Evolutionary conservation across 2,113 vertebrate species (phyloP).

Genomic region (Ondatra zibethicus): DNA sequence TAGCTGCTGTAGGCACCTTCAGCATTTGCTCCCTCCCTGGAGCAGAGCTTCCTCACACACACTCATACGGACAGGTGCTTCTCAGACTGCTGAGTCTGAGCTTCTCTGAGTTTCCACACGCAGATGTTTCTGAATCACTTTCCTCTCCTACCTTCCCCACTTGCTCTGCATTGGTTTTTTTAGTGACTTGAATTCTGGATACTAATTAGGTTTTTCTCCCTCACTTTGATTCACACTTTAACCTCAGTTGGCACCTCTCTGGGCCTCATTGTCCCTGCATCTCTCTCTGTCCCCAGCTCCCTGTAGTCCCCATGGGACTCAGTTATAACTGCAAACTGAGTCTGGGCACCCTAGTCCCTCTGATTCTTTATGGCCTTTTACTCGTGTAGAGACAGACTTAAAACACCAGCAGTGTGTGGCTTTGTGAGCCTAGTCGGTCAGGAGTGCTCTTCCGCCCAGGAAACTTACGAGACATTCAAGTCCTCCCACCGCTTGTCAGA

Average conservation of each 20-base stretch:
- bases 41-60: accelerated
- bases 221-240: background rate
- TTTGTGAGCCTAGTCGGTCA: background rate
- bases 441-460: background rate
- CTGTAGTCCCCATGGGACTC: background rate
- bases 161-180: accelerated
- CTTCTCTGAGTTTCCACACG: accelerated
- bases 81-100: accelerated
- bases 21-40: accelerated
- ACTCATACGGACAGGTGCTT: accelerated
- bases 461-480: accelerated
- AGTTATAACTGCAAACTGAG: too few species aligned
- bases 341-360: accelerated
- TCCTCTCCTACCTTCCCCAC: accelerated
- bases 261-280: accelerated
- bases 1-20: accelerated
- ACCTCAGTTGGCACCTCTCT: accelerated
- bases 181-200: background rate
- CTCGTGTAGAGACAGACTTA: too few species aligned
- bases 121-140: accelerated
- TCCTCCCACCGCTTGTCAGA: background rate
- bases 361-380: background rate
- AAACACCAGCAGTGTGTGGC: accelerated
- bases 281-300: background rate
- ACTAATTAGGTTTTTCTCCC: background rate